Conservation (phyloP, 30 jellyfish, hydroid and myxozoan species). For the Rhopilema esculentum region DNA sequence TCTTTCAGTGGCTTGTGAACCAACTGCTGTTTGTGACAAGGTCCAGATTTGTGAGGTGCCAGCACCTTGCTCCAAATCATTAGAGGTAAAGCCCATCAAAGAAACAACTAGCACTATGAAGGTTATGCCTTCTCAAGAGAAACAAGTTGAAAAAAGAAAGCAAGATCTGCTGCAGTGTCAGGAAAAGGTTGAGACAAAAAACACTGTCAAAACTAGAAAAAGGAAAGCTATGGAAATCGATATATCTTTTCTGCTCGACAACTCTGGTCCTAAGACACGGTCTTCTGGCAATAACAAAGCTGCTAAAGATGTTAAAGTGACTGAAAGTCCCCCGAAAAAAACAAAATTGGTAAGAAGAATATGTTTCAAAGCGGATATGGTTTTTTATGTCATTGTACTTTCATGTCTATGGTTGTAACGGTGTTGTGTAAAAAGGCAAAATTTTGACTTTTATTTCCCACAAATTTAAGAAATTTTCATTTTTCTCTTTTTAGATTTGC, state of each 20-base stretch:
- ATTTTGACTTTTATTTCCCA: too few species aligned
- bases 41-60: too few species aligned
- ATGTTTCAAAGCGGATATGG: too few species aligned
- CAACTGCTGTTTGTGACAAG: too few species aligned
- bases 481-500: too few species aligned
- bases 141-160: background rate
- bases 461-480: too few species aligned
- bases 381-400: too few species aligned
- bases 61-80: too few species aligned
- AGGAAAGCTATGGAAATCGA: conserved; percentile 4
- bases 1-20: too few species aligned
- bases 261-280: conserved; percentile 3
- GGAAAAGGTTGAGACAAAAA: background rate
- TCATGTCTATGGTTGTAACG: too few species aligned
- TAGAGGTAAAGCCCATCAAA: too few species aligned
- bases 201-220: background rate
- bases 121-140: background rate
- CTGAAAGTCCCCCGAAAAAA: conserved; percentile 3
- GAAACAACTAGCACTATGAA: background rate
- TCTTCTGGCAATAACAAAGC: background rate
- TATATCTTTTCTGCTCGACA: background rate
- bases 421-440: too few species aligned
- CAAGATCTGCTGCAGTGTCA: background rate
- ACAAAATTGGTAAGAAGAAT: conserved; percentile 3
- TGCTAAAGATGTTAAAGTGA: background rate